Conservation (phyloP, 1,140 invertebrate genomes). For the Dinoponera quadriceps region DNA sequence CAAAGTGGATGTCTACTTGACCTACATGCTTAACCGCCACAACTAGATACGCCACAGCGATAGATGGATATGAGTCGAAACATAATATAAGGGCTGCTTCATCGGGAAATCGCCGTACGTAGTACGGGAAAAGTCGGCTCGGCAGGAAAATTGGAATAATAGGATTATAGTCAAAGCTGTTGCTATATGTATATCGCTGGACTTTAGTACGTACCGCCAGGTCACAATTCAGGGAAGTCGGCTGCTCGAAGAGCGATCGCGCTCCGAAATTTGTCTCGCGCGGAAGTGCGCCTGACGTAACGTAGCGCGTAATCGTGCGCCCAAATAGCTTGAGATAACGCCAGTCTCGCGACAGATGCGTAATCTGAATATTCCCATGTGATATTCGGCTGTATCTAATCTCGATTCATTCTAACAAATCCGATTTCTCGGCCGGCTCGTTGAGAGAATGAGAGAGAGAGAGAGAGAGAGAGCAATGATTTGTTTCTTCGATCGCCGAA, state of each 20-base stretch:
- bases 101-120: neutral
- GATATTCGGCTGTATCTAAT: slow-evolving; percentile 2
- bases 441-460: slow-evolving; percentile 5
- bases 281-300: neutral
- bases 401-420: slow-evolving; percentile 1
- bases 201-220: neutral
- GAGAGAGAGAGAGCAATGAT: too few species aligned
- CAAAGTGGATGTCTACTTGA: slow-evolving; percentile 13
- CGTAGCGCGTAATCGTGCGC: neutral
- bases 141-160: slow-evolving; percentile 22
- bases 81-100: slow-evolving; percentile 25
- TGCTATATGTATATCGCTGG: neutral
- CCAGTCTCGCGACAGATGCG: neutral
- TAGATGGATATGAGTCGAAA: neutral
- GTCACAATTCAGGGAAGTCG: neutral
- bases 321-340: neutral
- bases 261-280: too few species aligned
- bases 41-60: neutral
- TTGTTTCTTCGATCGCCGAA: too few species aligned
- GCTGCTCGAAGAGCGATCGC: neutral
- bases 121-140: neutral
- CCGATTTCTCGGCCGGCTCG: neutral
- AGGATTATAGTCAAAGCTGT: slow-evolving; percentile 16
- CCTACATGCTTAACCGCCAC: slow-evolving; percentile 24
- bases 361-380: neutral